These are phyloP conservation scores for Ichneumoninae sp. DNA, from an alignment of 2,888 invertebrate genomes.

Conservation along the genomic window DNA sequence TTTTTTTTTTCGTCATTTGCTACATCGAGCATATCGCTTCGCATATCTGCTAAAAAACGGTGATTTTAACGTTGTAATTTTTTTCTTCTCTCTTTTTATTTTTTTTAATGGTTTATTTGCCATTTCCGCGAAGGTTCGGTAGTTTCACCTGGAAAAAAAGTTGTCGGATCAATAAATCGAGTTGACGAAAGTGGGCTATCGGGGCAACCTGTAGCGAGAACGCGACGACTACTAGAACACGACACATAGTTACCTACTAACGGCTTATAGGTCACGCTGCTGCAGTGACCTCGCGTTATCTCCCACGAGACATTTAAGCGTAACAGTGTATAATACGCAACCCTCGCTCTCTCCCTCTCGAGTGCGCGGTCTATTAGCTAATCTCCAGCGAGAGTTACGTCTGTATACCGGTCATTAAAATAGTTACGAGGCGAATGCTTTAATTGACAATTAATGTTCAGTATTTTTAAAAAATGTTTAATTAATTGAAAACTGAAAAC, in stretches of 20 bases:
- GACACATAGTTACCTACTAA: constrained; percentile 31
- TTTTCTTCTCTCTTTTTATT: not conserved
- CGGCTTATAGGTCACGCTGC: constrained; percentile 65
- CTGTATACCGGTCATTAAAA: constrained; percentile 16
- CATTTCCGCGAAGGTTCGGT: constrained; percentile 52
- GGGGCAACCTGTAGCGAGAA: constrained; percentile 66
- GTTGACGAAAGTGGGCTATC: constrained; percentile 68
- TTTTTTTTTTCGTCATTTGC: not conserved
- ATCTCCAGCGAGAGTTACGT: constrained; percentile 38
- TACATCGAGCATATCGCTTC: not conserved
- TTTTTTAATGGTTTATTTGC: constrained; percentile 35
- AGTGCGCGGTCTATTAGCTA: constrained; percentile 27
- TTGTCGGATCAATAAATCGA: constrained; percentile 66
- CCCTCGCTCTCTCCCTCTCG: constrained; percentile 1
- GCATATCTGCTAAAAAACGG: not conserved
- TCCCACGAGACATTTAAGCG: constrained; percentile 62
- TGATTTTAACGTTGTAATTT: not conserved
- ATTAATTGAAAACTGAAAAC: too few species aligned
- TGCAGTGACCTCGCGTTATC: constrained; percentile 66
- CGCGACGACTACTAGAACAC: constrained; percentile 53
- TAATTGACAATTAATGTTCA: too few species aligned
- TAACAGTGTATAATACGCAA: constrained; percentile 40
- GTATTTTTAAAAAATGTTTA: too few species aligned
- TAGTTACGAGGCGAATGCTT: constrained; percentile 12
- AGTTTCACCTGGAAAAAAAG: constrained; percentile 64